A percentile compares a stretch with the other conserved stretches of the same genome.
These are phyloP conservation scores for Ptilorrhoa leucosticta DNA, from an alignment of 2,113 vertebrate genomes.

Conservation along the genomic window DNA sequence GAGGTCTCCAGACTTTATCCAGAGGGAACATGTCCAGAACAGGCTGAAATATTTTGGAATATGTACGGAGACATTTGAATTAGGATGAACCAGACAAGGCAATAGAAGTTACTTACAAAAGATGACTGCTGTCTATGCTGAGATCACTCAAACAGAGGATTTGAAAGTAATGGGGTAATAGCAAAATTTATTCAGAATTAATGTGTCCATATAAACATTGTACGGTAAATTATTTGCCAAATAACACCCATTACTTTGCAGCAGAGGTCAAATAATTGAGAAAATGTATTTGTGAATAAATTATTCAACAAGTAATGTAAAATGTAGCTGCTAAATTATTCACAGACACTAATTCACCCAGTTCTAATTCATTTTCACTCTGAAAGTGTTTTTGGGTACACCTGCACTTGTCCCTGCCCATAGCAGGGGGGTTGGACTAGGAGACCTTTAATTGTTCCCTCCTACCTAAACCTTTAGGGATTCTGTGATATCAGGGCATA, in stretches of 20 bases:
- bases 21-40: neutral
- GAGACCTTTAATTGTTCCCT: neutral
- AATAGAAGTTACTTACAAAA: neutral
- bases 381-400: neutral
- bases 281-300: conserved; percentile 47
- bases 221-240: conserved; percentile 44
- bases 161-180: neutral
- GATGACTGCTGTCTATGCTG: neutral
- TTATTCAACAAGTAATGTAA: conserved; percentile 53
- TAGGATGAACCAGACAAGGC: neutral
- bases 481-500: neutral
- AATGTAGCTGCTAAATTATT: conserved; percentile 20
- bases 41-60: neutral
- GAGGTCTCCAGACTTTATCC: neutral
- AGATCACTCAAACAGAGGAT: neutral
- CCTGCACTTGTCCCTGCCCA: neutral
- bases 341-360: conserved; percentile 32
- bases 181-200: neutral
- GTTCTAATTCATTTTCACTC: conserved; percentile 13
- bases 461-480: neutral
- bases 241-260: conserved; percentile 16
- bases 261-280: conserved; percentile 44
- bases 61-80: neutral
- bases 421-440: neutral
- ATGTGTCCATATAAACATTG: conserved; percentile 20